Conservation (phyloP, 2,113 vertebrate species). For the Neomonachus schauinslandi region DNA sequence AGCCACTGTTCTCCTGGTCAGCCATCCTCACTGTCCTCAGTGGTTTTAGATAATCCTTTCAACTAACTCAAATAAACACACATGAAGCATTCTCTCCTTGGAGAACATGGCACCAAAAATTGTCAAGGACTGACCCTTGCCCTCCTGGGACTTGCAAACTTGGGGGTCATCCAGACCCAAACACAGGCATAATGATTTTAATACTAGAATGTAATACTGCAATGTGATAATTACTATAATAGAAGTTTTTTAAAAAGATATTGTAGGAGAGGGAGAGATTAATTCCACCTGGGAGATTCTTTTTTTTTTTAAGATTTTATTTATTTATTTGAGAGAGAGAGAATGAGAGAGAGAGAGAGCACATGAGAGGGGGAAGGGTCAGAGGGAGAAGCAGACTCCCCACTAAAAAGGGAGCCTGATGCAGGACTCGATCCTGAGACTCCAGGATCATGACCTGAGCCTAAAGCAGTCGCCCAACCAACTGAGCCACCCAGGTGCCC, state of each 20-base stretch:
- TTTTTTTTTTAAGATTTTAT: too few species aligned
- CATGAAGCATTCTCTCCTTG: not conserved
- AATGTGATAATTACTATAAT: not conserved
- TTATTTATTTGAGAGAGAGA: too few species aligned
- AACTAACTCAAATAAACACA: constrained; percentile 1
- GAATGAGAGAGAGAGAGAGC: too few species aligned
- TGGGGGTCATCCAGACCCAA: not conserved
- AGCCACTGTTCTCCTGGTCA: not conserved
- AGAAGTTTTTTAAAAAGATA: not conserved
- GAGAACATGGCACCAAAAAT: not conserved
- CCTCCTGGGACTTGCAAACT: not conserved
- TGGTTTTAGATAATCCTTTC: not conserved
- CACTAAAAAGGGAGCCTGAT: too few species aligned
- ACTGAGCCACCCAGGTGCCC: too few species aligned
- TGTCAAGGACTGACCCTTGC: not conserved
- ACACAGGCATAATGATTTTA: not conserved
- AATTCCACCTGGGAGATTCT: not conserved
- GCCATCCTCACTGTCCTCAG: not conserved
- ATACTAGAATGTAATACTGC: not conserved
- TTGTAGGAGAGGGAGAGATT: not conserved
- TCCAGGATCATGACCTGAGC: too few species aligned
- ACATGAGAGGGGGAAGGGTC: too few species aligned
- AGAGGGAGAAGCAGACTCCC: too few species aligned
- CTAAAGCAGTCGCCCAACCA: too few species aligned
- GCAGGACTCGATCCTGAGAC: too few species aligned